phyloP scores from a whole-genome alignment of 2,113 vertebrate genomes.

The Etia nguti region DNA sequence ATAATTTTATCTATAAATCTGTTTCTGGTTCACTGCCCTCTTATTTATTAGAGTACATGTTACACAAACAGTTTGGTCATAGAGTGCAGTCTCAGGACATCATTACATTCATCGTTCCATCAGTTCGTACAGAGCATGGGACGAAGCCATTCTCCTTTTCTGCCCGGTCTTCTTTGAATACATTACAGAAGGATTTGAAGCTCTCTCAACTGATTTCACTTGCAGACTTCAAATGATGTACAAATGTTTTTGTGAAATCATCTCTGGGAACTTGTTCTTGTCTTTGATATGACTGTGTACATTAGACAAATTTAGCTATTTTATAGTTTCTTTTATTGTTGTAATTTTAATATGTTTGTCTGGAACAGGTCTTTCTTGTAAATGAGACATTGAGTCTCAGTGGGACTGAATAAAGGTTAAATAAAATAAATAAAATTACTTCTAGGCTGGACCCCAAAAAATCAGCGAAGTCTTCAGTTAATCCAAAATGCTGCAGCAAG shows the following conservation, averaged over 20 bases:
- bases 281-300: neutral
- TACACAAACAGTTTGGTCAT: neutral
- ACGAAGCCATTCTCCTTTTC: fast-evolving
- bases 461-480: neutral
- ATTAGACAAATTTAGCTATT: too few species aligned
- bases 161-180: neutral
- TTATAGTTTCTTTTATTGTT: neutral
- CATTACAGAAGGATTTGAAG: neutral
- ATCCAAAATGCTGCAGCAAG: neutral
- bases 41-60: neutral
- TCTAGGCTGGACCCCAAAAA: neutral
- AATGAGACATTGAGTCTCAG: neutral
- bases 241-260: neutral
- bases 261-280: fast-evolving
- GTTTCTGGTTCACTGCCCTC: neutral
- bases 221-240: neutral
- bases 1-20: neutral
- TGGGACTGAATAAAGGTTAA: neutral
- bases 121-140: neutral
- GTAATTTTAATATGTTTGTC: neutral
- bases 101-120: fast-evolving
- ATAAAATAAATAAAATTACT: neutral
- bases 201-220: neutral
- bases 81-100: neutral
- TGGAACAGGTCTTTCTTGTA: neutral